Evolutionary conservation across 1,140 invertebrate species (phyloP).

Genomic region (Philopotamus ludificatus): DNA sequence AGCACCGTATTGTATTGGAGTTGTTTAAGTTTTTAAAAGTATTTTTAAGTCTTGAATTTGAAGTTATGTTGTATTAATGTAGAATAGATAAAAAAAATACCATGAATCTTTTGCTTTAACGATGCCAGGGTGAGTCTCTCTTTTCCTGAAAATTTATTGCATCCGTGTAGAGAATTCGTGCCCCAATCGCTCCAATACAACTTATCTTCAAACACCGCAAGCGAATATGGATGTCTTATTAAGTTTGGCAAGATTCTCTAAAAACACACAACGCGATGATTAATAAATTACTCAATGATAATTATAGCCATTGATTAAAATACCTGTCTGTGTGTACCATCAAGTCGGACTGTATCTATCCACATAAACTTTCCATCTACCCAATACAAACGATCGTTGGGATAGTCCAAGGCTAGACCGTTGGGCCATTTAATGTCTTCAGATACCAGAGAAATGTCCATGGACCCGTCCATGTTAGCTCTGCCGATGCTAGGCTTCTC

Average conservation of each 20-base stretch:
- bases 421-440: slow-evolving; percentile 80
- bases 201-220: slow-evolving; percentile 83
- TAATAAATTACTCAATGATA: no score
- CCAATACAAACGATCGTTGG: slow-evolving; percentile 76
- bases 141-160: slow-evolving; percentile 68
- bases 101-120: slow-evolving; percentile 58
- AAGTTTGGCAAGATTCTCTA: slow-evolving; percentile 25
- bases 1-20: no score
- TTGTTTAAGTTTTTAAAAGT: no score
- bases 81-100: slow-evolving; percentile 37
- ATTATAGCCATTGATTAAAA: no score
- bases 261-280: not conserved
- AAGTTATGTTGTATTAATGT: no score
- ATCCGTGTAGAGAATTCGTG: slow-evolving; percentile 63
- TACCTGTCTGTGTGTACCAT: slow-evolving; percentile 68
- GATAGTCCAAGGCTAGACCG: slow-evolving; percentile 84
- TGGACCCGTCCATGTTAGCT: slow-evolving; percentile 82
- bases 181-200: slow-evolving; percentile 86
- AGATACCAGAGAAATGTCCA: slow-evolving; percentile 61
- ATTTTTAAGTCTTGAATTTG: no score
- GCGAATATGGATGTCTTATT: slow-evolving; percentile 75
- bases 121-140: slow-evolving; percentile 58
- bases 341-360: slow-evolving; percentile 74
- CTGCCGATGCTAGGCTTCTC: slow-evolving; percentile 68
- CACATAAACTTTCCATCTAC: slow-evolving; percentile 71